Evolutionary conservation across 2,797 vertebrate genomes (phyloP).

Genomic region (Helicolenus hilgendorfi): DNA sequence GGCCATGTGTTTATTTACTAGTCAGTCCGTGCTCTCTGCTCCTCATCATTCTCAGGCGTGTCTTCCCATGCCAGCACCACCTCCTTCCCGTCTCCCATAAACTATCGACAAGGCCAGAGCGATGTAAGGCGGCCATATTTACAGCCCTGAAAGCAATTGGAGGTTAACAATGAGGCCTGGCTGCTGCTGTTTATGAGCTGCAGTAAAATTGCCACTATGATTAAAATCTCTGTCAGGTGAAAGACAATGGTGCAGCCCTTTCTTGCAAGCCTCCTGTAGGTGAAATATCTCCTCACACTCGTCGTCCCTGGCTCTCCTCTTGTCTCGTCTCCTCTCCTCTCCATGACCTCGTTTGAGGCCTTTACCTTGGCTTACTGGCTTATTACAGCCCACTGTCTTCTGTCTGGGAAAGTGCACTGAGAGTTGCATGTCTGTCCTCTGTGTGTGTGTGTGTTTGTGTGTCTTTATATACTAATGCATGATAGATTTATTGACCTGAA

Average conservation of each 20-base stretch:
- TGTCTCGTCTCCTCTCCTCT: not conserved
- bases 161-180: conserved; percentile 87
- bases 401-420: not conserved
- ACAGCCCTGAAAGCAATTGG: conserved; percentile 84
- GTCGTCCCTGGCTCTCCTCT: not conserved
- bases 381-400: conserved; percentile 16
- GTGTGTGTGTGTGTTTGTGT: not conserved
- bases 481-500: not conserved
- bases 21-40: conserved; percentile 42
- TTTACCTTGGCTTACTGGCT: conserved; percentile 48
- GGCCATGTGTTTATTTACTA: conserved; percentile 83
- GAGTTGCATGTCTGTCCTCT: not conserved
- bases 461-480: not conserved
- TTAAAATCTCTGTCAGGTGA: conserved; percentile 85
- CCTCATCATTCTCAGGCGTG: conserved; percentile 70
- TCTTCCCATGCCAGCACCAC: conserved; percentile 41
- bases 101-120: conserved; percentile 81
- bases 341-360: conserved; percentile 57
- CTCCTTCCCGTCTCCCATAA: conserved; percentile 74
- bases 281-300: conserved; percentile 41
- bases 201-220: conserved; percentile 84
- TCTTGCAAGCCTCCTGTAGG: conserved; percentile 17
- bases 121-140: conserved; percentile 80
- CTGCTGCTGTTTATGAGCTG: conserved; percentile 78
- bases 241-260: conserved; percentile 68